Conservation (phyloP, 2,888 invertebrate genomes). For the Habroteleia sp. region DNA sequence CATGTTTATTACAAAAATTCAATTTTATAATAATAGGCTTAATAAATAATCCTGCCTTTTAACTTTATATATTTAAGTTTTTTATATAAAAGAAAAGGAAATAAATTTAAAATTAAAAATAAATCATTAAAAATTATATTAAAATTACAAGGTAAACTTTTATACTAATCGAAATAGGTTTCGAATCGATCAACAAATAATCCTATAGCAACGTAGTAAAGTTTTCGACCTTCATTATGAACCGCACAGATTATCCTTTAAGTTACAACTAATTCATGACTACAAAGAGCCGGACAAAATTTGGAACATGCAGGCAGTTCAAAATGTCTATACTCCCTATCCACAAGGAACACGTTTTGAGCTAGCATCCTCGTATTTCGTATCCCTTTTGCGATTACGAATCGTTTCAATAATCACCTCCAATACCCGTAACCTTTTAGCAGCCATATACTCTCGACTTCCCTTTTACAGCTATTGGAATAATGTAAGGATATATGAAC, state of each 20-base stretch:
- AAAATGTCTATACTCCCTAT: conserved; percentile 55
- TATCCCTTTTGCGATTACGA: conserved; percentile 59
- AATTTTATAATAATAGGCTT: too few relatives aligned
- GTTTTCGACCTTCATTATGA: conserved; percentile 49
- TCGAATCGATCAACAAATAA: conserved; percentile 54
- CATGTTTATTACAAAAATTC: too few relatives aligned
- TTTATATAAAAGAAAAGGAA: too few relatives aligned
- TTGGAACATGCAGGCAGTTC: conserved; percentile 45
- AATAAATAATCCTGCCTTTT: too few relatives aligned
- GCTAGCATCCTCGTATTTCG: conserved; percentile 56
- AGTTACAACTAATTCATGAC: conserved; percentile 63
- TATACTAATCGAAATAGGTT: conserved; percentile 24
- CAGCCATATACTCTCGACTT: conserved; percentile 53
- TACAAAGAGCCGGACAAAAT: conserved; percentile 43
- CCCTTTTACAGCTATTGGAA: conserved; percentile 50
- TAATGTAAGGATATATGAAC: conserved; percentile 38
- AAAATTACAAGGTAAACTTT: conserved; percentile 20
- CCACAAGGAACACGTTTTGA: conserved; percentile 58
- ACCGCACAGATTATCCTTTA: conserved; percentile 55
- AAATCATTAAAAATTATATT: conserved; percentile 15
- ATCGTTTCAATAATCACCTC: conserved; percentile 61
- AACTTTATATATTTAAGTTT: too few relatives aligned
- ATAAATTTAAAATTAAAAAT: neutral
- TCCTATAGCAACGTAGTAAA: conserved; percentile 54
- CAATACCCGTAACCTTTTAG: conserved; percentile 59